Conservation (phyloP, 64 coral and sea anemone species). For the Pocillopora damicornis region DNA sequence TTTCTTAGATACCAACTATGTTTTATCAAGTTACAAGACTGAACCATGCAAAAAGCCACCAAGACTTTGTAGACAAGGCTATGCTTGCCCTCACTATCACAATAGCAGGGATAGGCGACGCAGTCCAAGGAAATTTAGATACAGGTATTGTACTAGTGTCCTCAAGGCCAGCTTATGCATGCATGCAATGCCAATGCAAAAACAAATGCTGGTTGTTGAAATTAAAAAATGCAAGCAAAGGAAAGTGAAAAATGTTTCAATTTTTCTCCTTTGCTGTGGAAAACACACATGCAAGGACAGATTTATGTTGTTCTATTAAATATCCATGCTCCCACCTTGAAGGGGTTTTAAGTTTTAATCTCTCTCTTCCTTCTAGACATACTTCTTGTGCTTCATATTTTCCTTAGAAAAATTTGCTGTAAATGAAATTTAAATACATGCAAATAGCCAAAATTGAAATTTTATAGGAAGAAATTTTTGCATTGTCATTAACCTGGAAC, state of each 20-base stretch:
- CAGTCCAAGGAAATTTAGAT: constrained; percentile 98
- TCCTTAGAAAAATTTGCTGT: no score
- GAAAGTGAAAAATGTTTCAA: not conserved
- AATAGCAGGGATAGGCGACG: constrained; percentile 94
- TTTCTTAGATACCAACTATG: constrained; percentile 94
- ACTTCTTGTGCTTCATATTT: no score
- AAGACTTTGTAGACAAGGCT: constrained; percentile 94
- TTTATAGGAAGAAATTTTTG: no score
- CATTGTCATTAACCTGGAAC: no score
- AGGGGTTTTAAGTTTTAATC: no score
- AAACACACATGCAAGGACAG: no score
- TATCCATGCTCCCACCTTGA: no score
- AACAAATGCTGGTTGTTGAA: not conserved
- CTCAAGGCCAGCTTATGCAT: not conserved
- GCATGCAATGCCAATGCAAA: not conserved
- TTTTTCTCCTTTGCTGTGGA: not conserved
- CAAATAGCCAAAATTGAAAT: no score
- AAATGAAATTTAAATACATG: no score
- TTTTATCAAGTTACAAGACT: constrained; percentile 96
- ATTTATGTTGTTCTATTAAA: no score
- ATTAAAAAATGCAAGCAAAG: not conserved
- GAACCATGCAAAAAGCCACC: constrained; percentile 98
- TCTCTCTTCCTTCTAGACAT: no score
- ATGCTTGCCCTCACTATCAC: constrained; percentile 99
- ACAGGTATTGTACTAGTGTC: constrained; percentile 57